Base-by-base conservation (phyloP, 2,797 vertebrate species). In the Alosa sapidissima region DNA sequence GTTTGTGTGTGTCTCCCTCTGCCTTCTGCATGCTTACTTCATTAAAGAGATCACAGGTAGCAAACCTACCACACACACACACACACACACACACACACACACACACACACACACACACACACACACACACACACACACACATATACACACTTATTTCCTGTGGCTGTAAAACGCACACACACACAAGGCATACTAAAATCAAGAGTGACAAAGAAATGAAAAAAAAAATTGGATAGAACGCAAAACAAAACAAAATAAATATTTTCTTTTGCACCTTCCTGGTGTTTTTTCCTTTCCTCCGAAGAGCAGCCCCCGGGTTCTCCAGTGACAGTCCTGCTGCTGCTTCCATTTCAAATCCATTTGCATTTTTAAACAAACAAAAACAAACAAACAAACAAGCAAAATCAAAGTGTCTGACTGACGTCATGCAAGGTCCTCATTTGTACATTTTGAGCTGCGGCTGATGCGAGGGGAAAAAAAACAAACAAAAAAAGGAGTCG, bases 21-120 rank as follows among this genome's bases (percentile, higher is more conserved):
- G 33, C 24, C 85, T 86, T 52, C 85, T 85, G 88, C 62, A 75
- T 84, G 60, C 86, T 84, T 90, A 89, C 89, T 91, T 91, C 89
- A 91, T 89, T 88, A 89, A 68, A 75, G 72, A 86, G 84, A 87
- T 81, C 86, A 82, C 65, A 81, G 82, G 82, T 78, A 83, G 60
- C 82, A 81, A 85, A 81, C 78, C 51, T 48, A n/a, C 55, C 81
- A 33, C 21, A 81, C 84, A 81, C 81, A 52, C 58, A 51, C 49
- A 51, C 9, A 52, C 49, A 51, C 49, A 51, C 49, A 51, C 11
- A 52, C 51, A 52, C 51, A 52, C 51, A 52, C 51, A 52, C 51
- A 52, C 13, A 52, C 72, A 72, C 36, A 54, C 9, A 62, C 68
- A 85, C 87, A 47, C 60, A 82, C 28, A 85, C 75, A 81, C 14